These are phyloP conservation scores for Sebastes steindachneri DNA, from an alignment of 2,797 vertebrate species.

Conservation along the genomic window DNA sequence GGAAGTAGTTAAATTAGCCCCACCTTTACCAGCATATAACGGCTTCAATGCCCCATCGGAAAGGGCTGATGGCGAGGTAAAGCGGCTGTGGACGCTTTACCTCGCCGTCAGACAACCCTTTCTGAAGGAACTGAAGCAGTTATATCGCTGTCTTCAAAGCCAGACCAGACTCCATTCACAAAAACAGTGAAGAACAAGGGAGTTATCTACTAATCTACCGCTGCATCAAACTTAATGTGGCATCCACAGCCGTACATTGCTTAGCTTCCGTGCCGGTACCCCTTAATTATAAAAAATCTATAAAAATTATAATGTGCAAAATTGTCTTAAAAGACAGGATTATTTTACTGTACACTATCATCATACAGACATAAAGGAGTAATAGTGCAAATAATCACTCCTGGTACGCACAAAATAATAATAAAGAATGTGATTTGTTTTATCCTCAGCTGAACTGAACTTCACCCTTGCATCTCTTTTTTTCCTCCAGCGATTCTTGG, in stretches of 20 bases:
- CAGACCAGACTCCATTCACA: too few species aligned
- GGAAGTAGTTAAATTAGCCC: neutral
- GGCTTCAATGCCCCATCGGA: too few species aligned
- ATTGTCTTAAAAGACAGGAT: neutral
- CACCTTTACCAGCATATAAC: neutral
- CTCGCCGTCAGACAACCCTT: too few species aligned
- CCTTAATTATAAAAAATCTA: neutral
- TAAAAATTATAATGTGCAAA: neutral
- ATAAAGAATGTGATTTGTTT: neutral
- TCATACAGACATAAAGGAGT: neutral
- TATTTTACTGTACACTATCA: neutral
- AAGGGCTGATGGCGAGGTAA: too few species aligned
- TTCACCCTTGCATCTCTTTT: neutral
- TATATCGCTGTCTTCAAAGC: too few species aligned
- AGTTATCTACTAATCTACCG: too few species aligned
- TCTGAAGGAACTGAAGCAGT: too few species aligned
- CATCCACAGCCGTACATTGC: too few species aligned
- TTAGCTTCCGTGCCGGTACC: too few species aligned
- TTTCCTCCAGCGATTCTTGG: slow-evolving; percentile 50
- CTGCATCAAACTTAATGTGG: too few species aligned
- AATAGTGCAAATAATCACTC: neutral
- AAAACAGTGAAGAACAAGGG: too few species aligned
- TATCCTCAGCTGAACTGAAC: neutral
- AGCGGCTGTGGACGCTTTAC: too few species aligned
- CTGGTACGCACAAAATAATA: neutral